These are phyloP conservation scores for Hipposideros armiger DNA, from an alignment of 2,113 vertebrate species.

Conservation along the genomic window DNA sequence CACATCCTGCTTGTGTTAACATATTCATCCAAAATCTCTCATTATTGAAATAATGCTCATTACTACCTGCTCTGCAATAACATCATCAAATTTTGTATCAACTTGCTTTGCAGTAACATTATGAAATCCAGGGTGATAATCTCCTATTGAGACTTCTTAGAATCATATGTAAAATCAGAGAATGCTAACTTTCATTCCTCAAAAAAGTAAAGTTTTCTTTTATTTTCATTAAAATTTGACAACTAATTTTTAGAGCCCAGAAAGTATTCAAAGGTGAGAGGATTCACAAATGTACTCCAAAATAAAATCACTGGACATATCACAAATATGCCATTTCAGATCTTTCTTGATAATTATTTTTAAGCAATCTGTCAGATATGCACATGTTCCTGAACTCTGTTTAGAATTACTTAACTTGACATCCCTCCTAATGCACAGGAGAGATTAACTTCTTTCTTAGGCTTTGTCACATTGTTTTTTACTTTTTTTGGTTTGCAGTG, in stretches of 20 bases:
- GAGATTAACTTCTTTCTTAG: not conserved
- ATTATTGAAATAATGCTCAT: not conserved
- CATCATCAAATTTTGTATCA: not conserved
- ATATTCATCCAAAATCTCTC: not conserved
- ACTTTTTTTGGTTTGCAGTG: not conserved
- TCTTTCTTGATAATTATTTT: slow-evolving; percentile 5
- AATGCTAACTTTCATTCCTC: not conserved
- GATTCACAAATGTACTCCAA: not conserved
- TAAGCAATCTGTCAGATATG: not conserved
- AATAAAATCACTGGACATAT: not conserved
- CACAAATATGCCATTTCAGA: not conserved
- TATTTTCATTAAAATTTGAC: not conserved
- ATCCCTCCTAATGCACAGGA: not conserved
- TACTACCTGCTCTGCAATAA: not conserved
- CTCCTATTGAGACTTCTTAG: not conserved
- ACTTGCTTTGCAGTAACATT: not conserved
- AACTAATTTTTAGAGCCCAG: not conserved
- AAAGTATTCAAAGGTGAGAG: not conserved
- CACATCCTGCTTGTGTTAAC: not conserved
- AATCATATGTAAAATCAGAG: not conserved
- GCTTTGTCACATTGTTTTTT: not conserved
- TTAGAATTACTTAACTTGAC: not conserved
- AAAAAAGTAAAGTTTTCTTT: not conserved
- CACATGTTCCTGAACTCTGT: not conserved
- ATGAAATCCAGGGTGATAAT: not conserved